Evolutionary conservation across 2,888 invertebrate species (phyloP).

Genomic region (Thymelicus lineola): DNA sequence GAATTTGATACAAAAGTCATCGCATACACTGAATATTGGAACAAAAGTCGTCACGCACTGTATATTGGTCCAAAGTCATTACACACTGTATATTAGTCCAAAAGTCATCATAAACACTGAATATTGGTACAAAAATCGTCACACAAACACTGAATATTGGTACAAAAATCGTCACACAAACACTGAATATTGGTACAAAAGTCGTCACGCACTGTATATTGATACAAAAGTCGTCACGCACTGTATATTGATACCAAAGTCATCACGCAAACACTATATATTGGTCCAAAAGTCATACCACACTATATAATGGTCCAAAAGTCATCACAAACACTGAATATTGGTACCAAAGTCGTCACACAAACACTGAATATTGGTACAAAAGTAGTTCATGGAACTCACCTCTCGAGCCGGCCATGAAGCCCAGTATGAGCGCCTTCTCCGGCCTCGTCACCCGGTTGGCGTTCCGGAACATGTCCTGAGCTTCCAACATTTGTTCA

Average conservation of each 20-base stretch:
- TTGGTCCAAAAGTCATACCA: background rate
- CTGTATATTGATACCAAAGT: background rate
- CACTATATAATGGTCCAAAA: background rate
- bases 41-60: no score
- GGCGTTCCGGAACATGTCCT: slow-evolving; percentile 98
- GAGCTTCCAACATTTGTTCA: slow-evolving; percentile 98
- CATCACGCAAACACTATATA: background rate
- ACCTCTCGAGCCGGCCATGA: slow-evolving; percentile 99
- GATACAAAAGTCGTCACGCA: background rate
- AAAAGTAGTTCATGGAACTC: slow-evolving; percentile 41
- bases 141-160: background rate
- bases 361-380: background rate
- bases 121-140: no score
- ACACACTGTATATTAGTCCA: background rate
- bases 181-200: background rate
- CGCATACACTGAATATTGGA: background rate
- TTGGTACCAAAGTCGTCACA: no score
- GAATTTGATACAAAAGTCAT: background rate
- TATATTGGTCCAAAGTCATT: background rate
- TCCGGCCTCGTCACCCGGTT: slow-evolving; percentile 98
- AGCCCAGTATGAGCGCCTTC: slow-evolving; percentile 98
- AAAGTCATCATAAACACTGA: background rate
- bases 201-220: background rate
- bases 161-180: no score
- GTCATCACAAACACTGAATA: no score